Conservation (phyloP, 2,888 invertebrate species). For the Dasypolia templi region DNA sequence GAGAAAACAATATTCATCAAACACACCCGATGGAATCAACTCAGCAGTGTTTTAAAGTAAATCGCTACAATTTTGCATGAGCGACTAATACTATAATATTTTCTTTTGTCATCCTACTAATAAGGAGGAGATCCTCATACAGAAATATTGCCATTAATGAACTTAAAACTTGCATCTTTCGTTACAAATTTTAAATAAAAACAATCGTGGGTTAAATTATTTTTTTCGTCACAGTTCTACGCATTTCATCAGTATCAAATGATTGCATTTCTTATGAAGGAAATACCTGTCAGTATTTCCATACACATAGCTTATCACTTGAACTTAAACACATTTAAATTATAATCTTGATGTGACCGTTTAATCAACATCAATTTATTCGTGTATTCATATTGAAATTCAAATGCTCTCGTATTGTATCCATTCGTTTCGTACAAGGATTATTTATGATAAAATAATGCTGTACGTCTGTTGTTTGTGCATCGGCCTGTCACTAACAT, state of each 20-base stretch:
- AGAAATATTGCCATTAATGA: no score
- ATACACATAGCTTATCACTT: constrained; percentile 40
- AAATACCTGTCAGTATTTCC: constrained; percentile 54
- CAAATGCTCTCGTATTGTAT: constrained; percentile 86
- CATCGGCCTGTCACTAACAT: constrained; percentile 89
- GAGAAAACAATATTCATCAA: constrained; percentile 1
- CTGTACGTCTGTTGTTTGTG: constrained; percentile 88
- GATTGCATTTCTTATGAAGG: constrained; percentile 36
- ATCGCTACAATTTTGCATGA: background rate
- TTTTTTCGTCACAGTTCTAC: background rate
- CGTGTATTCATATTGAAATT: constrained; percentile 87
- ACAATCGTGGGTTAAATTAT: background rate
- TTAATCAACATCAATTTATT: constrained; percentile 85
- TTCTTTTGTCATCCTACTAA: background rate
- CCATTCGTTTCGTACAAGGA: constrained; percentile 88
- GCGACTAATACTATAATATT: background rate
- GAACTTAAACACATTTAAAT: constrained; percentile 77
- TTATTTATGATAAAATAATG: constrained; percentile 90
- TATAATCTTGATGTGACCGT: constrained; percentile 80
- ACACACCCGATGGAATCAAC: background rate
- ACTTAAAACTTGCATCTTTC: background rate
- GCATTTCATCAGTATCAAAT: background rate
- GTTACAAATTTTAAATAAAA: no score
- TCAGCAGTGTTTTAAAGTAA: background rate
- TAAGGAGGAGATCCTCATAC: background rate